Conservation (phyloP, 2,113 vertebrate species). For the Erythrolamprus reginae region DNA sequence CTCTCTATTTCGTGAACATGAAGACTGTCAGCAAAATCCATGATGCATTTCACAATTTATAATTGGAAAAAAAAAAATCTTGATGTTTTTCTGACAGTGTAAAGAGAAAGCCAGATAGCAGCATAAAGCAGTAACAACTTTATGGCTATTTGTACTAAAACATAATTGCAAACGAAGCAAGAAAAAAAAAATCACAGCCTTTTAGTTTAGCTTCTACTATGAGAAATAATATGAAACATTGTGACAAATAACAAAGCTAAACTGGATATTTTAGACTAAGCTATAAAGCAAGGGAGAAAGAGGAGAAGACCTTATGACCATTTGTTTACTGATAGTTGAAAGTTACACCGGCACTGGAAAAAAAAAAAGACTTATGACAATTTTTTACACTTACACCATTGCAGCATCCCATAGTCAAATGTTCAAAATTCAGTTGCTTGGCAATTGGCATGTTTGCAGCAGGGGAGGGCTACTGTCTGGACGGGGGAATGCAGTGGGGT, state of each 20-base stretch:
- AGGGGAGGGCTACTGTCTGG: no score
- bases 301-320: not conserved
- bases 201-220: constrained; percentile 10
- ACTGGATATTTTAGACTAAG: not conserved
- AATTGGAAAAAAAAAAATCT: constrained; percentile 68
- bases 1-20: constrained; percentile 68
- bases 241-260: constrained; percentile 32
- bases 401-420: not conserved
- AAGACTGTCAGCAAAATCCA: constrained; percentile 77
- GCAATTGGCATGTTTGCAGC: no score
- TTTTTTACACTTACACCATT: not conserved
- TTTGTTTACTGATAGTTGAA: not conserved
- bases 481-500: no score
- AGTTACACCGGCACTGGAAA: not conserved
- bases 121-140: constrained; percentile 40
- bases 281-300: not conserved
- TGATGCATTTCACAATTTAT: constrained; percentile 76
- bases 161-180: constrained; percentile 28
- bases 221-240: constrained; percentile 38
- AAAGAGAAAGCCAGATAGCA: constrained; percentile 55
- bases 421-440: no score
- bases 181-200: not conserved
- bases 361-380: not conserved
- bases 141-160: constrained; percentile 44
- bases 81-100: constrained; percentile 64